Evolutionary conservation across 1,140 invertebrate genomes (phyloP).

Genomic region (Drosophila grimshawi): DNA sequence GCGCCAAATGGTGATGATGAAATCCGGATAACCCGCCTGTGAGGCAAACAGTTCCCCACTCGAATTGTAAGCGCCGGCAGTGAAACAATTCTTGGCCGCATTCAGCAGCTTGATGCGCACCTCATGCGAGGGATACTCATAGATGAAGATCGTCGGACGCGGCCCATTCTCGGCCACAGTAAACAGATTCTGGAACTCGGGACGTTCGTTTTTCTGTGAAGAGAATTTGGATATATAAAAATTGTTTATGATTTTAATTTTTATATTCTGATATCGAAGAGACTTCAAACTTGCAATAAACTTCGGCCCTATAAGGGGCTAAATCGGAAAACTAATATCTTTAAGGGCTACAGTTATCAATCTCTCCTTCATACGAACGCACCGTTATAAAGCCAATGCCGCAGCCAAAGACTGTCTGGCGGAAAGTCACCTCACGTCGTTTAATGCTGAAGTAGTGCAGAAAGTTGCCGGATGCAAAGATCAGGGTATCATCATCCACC

Average conservation of each 20-base stretch:
- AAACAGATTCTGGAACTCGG: slow-evolving; percentile 88
- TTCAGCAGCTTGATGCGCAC: slow-evolving; percentile 89
- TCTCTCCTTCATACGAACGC: slow-evolving; percentile 49
- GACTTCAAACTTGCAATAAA: no score
- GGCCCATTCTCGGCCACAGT: slow-evolving; percentile 94
- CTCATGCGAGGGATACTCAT: slow-evolving; percentile 91
- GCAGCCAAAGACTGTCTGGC: slow-evolving; percentile 89
- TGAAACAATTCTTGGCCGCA: slow-evolving; percentile 90
- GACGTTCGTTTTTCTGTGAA: slow-evolving; percentile 89
- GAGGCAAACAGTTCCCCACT: slow-evolving; percentile 92
- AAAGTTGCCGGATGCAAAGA: slow-evolving; percentile 92
- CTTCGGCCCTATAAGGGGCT: no score
- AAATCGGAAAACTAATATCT: no score
- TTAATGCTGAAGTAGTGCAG: slow-evolving; percentile 90
- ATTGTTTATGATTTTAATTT: background rate
- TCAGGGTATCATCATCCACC: slow-evolving; percentile 89
- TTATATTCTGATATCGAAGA: no score
- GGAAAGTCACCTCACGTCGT: slow-evolving; percentile 88
- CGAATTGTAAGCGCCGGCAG: slow-evolving; percentile 91
- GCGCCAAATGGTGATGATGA: slow-evolving; percentile 94
- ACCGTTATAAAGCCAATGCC: slow-evolving; percentile 93
- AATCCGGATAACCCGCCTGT: slow-evolving; percentile 93
- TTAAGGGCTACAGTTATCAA: no score
- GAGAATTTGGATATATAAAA: slow-evolving; percentile 9
- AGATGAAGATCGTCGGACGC: slow-evolving; percentile 92